Conservation (phyloP, 92 coral and sea anemone genomes). For the Palythoa heliodiscus region DNA sequence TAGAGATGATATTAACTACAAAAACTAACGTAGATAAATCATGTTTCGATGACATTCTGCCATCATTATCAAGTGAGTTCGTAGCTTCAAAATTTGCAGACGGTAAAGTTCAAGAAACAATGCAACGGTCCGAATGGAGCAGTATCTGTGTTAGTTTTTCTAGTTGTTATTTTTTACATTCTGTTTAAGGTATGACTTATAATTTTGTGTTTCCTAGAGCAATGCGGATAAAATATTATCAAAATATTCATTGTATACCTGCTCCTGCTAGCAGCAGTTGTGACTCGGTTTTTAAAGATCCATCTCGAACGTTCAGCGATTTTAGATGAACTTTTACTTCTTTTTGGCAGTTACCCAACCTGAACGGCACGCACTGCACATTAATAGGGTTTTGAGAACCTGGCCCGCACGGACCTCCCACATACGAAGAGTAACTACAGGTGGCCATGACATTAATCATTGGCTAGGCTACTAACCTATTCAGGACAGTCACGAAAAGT, state of each 20-base stretch:
- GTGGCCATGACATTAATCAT: conserved; percentile 44
- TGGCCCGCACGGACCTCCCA: conserved; percentile 40
- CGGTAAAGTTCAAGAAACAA: not conserved
- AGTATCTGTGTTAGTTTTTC: not conserved
- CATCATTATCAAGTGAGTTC: not conserved
- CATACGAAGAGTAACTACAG: conserved; percentile 41
- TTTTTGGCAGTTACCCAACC: conserved; percentile 28
- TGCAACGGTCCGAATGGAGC: not conserved
- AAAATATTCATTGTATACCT: conserved; percentile 20
- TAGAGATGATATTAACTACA: not conserved
- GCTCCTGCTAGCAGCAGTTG: conserved; percentile 47
- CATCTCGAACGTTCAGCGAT: conserved; percentile 37
- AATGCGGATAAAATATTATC: not conserved
- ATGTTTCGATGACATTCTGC: not conserved
- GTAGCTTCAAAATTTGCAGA: not conserved
- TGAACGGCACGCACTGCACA: conserved; percentile 46
- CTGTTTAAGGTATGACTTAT: not conserved
- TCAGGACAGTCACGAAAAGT: conserved; percentile 25
- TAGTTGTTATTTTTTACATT: not conserved
- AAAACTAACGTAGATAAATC: not conserved
- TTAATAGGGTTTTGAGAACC: conserved; percentile 34
- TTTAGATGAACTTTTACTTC: conserved; percentile 35
- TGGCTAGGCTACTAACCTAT: conserved; percentile 38
- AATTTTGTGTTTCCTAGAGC: conserved; percentile 37
- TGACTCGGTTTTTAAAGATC: conserved; percentile 24